Evolutionary conservation across 2,888 invertebrate species (phyloP).

Genomic region (Carcina quercana): DNA sequence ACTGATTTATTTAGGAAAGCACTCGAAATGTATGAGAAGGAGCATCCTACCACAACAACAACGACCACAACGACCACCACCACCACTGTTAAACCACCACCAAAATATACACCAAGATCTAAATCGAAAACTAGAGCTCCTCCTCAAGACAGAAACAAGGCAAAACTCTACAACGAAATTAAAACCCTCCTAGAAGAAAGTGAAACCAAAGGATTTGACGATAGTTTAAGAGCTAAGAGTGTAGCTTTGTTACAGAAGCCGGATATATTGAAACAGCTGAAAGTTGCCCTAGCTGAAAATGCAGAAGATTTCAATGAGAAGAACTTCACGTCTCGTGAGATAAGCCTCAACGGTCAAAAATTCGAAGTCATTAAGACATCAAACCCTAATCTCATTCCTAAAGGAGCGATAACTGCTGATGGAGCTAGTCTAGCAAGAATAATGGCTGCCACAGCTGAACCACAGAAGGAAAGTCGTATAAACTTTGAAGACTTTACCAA

Average conservation of each 20-base stretch:
- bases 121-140: conserved; percentile 52
- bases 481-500: conserved; percentile 86
- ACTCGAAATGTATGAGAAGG: conserved; percentile 77
- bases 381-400: conserved; percentile 79
- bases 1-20: conserved; percentile 78
- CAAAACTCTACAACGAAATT: conserved; percentile 74
- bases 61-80: conserved; percentile 79
- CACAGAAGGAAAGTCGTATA: conserved; percentile 75
- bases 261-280: conserved; percentile 82
- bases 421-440: conserved; percentile 54
- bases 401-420: conserved; percentile 70
- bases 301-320: conserved; percentile 77
- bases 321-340: conserved; percentile 82
- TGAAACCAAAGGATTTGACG: conserved; percentile 72
- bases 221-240: conserved; percentile 63
- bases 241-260: conserved; percentile 79
- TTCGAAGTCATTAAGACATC: conserved; percentile 82
- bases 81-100: conserved; percentile 53
- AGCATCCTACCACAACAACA: conserved; percentile 80
- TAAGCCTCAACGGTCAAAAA: conserved; percentile 84
- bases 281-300: conserved; percentile 81
- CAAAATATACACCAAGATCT: conserved; percentile 53
- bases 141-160: conserved; percentile 69
- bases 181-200: conserved; percentile 71
- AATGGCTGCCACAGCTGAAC: conserved; percentile 53